Base-by-base conservation (phyloP, 2,888 invertebrate species). In the Lasioglossum lativentre region DNA sequence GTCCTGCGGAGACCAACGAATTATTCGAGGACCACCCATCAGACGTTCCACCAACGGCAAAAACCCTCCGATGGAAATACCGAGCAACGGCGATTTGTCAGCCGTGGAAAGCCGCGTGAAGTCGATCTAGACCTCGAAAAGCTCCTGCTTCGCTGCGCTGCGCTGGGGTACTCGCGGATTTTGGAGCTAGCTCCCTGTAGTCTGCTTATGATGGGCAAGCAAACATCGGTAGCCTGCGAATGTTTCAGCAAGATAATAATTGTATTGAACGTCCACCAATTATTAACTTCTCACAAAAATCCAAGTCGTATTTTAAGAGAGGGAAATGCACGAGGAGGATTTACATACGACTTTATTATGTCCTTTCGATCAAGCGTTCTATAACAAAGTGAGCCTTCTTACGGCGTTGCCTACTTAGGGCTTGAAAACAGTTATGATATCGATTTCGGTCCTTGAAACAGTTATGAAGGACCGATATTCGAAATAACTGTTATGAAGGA, bases 1-100 rank as follows among this genome's bases (percentile, higher is more conserved):
- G 78, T 83, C 90, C 91, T 80, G 90, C 84, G 85, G 90, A 84
- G 90, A 90, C 72, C 85, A 78, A 52, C 78, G 78, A 80, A 86
- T 79, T 77, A 82, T 71, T 70, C 82, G 38, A 70, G 85, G 90
- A 90, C 90, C 90, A 90, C 90, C 90, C 90, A 90, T 90, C 89
- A 83, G 83, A 79, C 79, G 80, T 76, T 77, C 66, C 42, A 30
- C 59, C 77, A 85, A 68, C 80, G 81, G 85, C 91, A 89, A 90
- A 91, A 90, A 86, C 73, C 23, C 74, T 63, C 14, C 74, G 80
- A 90, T 85, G 88, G 86, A 91, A 89, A 89, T 88, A 40, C 81
- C 68, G 76, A 27, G 27, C 80, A 73, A 68, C 74, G 84, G 78
- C 87, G 83, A 86, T 89, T 89, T 82, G 86, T 89, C 86, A 82